A percentile compares a stretch with the other conserved stretches of the same genome.
Conservation (phyloP, 2,888 invertebrate species). For the Lamellibrachia columna region DNA sequence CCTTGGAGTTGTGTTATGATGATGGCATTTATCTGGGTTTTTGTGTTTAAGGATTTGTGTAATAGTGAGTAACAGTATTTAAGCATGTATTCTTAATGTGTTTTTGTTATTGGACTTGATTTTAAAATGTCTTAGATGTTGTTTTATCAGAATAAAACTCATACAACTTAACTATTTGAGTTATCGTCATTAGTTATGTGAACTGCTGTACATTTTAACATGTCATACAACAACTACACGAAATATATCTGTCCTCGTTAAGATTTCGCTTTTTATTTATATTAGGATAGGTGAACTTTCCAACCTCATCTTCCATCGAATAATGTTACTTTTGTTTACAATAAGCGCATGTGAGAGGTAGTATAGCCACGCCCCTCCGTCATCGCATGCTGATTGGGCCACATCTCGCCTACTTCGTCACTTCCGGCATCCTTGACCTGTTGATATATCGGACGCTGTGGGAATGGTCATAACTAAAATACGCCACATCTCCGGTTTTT, state of each 20-base stretch:
- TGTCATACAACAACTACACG: background rate
- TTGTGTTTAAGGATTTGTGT: background rate
- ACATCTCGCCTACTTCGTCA: background rate
- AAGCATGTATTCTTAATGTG: background rate
- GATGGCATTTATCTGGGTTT: background rate
- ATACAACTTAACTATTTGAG: background rate
- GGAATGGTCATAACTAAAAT: no score
- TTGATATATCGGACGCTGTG: background rate
- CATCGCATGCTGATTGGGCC: background rate
- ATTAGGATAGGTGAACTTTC: no score
- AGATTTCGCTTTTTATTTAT: no score
- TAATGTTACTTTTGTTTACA: no score
- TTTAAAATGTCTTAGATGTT: background rate
- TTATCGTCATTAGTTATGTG: background rate
- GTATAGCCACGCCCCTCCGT: background rate
- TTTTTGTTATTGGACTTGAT: background rate
- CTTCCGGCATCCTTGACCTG: background rate
- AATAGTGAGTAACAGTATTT: background rate
- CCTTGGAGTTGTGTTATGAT: background rate
- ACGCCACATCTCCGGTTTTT: no score
- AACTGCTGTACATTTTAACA: background rate
- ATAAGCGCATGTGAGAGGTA: no score
- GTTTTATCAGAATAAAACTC: background rate
- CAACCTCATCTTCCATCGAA: no score
- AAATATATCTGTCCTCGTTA: no score